phyloP scores from a whole-genome alignment of 2,888 invertebrate species.

The Drosophila longiperda region DNA sequence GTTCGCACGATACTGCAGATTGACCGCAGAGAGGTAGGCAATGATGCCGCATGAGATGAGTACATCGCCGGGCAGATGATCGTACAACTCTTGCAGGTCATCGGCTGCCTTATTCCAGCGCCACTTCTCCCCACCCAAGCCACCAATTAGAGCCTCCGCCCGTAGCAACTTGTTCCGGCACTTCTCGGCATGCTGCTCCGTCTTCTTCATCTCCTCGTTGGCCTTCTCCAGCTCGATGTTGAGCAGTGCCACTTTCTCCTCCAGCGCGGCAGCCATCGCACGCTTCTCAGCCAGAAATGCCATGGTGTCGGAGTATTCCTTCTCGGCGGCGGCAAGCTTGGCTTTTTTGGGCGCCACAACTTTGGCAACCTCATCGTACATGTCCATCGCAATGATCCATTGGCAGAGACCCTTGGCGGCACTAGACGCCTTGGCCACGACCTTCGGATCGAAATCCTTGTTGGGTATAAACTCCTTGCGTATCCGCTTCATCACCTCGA shows the following conservation, averaged over 20 bases:
- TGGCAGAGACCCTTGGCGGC: constrained; percentile 97
- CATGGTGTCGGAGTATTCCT: constrained; percentile 93
- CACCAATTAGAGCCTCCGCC: constrained; percentile 94
- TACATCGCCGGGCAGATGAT: constrained; percentile 95
- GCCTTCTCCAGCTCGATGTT: constrained; percentile 90
- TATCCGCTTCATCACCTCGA: constrained; percentile 92
- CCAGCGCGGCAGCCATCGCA: constrained; percentile 90
- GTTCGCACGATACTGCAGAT: constrained; percentile 88
- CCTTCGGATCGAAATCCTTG: constrained; percentile 92
- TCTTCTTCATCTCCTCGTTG: constrained; percentile 91
- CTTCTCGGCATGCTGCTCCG: constrained; percentile 91
- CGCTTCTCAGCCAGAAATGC: constrained; percentile 93
- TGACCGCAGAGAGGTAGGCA: constrained; percentile 95
- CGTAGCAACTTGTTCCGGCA: constrained; percentile 94
- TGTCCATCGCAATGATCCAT: constrained; percentile 97
- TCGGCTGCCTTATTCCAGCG: constrained; percentile 93
- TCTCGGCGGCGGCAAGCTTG: constrained; percentile 92
- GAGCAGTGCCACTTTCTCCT: constrained; percentile 90
- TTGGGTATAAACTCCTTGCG: constrained; percentile 91
- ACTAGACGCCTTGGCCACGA: constrained; percentile 92
- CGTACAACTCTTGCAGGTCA: constrained; percentile 90
- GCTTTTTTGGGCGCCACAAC: constrained; percentile 95
- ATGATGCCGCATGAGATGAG: constrained; percentile 95
- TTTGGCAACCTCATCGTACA: constrained; percentile 94
- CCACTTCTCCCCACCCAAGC: constrained; percentile 94